phyloP scores from a whole-genome alignment of 1,140 invertebrate genomes.

The Leptinotarsa lineolata region DNA sequence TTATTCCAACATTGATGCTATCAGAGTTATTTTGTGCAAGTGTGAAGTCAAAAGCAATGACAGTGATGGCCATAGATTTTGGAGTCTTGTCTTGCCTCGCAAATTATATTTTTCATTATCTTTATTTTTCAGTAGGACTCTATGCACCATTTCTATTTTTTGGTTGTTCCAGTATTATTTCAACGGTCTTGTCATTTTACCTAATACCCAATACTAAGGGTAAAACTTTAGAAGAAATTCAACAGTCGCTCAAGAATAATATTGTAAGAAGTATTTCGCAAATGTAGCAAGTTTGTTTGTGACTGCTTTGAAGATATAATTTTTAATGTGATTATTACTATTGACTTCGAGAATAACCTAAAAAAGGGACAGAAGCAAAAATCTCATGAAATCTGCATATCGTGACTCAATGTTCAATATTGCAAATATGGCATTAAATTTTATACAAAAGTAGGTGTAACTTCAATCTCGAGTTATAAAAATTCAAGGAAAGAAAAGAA shows the following conservation, averaged over 20 bases:
- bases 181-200: slow-evolving; percentile 75
- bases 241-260: slow-evolving; percentile 66
- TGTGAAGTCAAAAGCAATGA: slow-evolving; percentile 47
- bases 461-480: too few relatives aligned
- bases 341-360: too few relatives aligned
- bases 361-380: too few relatives aligned
- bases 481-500: too few relatives aligned
- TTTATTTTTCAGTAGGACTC: slow-evolving; percentile 63
- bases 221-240: slow-evolving; percentile 86
- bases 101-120: slow-evolving; percentile 51
- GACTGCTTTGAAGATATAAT: too few relatives aligned
- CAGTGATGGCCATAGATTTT: slow-evolving; percentile 39
- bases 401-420: too few relatives aligned
- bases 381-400: too few relatives aligned
- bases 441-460: too few relatives aligned
- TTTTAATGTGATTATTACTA: too few relatives aligned
- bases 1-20: slow-evolving; percentile 49
- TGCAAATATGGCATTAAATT: too few relatives aligned
- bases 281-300: too few relatives aligned
- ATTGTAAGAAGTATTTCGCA: too few relatives aligned
- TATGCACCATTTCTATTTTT: slow-evolving; percentile 82
- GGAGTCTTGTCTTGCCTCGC: slow-evolving; percentile 48
- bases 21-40: slow-evolving; percentile 52
- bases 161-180: slow-evolving; percentile 68
- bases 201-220: slow-evolving; percentile 91